A percentile compares a stretch with the other conserved stretches of the same genome.
Conservation (phyloP, 2,888 invertebrate species). For the Dysmachus trigonus region DNA sequence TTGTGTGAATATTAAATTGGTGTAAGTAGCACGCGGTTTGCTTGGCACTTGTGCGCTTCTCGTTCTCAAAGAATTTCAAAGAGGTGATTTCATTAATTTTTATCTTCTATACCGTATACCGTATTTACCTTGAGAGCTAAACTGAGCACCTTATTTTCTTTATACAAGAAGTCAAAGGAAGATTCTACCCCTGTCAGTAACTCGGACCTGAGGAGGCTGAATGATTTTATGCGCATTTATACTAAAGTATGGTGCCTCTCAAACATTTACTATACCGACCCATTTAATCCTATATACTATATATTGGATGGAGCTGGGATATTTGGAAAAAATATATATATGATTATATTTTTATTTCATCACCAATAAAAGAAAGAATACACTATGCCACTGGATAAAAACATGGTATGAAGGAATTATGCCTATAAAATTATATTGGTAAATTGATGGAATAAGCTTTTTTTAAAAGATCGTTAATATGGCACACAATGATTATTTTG, state of each 20-base stretch:
- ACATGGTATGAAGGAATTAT: too few species aligned
- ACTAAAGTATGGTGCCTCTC: not conserved
- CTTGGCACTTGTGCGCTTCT: constrained; percentile 32
- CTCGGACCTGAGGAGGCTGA: not conserved
- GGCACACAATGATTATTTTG: too few species aligned
- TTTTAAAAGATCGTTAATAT: too few species aligned
- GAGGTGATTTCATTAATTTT: constrained; percentile 32
- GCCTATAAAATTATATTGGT: too few species aligned
- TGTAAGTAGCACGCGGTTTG: constrained; percentile 48
- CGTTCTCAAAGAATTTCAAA: constrained; percentile 38
- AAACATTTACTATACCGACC: not conserved
- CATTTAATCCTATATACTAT: too few species aligned
- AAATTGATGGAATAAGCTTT: too few species aligned
- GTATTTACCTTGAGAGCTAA: not conserved
- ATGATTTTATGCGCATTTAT: not conserved
- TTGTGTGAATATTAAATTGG: constrained; percentile 38
- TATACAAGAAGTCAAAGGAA: not conserved
- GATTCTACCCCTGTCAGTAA: not conserved
- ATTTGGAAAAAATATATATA: not conserved
- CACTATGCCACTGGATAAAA: too few species aligned
- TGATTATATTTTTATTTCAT: too few species aligned
- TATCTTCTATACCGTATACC: not conserved
- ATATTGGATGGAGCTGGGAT: too few species aligned
- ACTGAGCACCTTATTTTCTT: not conserved
- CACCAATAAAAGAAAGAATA: too few species aligned